Base-by-base conservation (phyloP, 92 coral and sea anemone species). In the Plumapathes pennacea region DNA sequence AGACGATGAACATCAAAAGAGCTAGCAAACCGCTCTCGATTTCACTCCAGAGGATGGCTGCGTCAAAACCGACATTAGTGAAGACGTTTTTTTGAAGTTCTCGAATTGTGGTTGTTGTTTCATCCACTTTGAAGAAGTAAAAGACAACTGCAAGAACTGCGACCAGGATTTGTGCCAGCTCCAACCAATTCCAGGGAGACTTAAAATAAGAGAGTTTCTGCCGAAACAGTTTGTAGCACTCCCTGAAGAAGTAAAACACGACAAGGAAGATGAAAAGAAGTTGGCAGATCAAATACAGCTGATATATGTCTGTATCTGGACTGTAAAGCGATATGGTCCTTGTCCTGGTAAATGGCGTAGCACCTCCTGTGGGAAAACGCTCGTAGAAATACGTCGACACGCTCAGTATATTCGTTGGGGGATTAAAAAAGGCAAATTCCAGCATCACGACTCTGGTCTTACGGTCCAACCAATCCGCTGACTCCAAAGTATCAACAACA, bases 391-490 rank as follows among this genome's bases (percentile, higher is more conserved):
- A 57, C 45, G 86, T 83, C 1, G 62, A 63, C 5, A 74, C 46
- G 24, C 74, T 53, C 39, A 83, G 20, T 18, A 69, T 58, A 52
- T 77, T 83, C 13, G 82, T 56, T 11, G 78, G 54, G 1, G 90
- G 87, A 52, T 80, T 88, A 32, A 88, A 88, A 18, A 82, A 19
- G 4, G 96, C 27, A 46, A 88, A 74, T 51, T 88, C 96, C 26
- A 88, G 15, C 9, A 88, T 42, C 14, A 88, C 71, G 7, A 53
- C 92, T 46, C 96, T 58, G 2, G 96, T 73, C 32, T 64, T 72
- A 5, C 45, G 70, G 51, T 85, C 90, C 23, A 88, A 34, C 96
- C 96, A 88, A n/a, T 27, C 28, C 13, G 85, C 46, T 1, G 4
- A 45, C n/a, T 66, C 50, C 8, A 88, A 46, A 32, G 62, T 59